Percentiles rank a stretch among this genome's conserved stretches.
phyloP scores from a whole-genome alignment of 2,113 vertebrate species.

The Boleophthalmus pectinirostris region DNA sequence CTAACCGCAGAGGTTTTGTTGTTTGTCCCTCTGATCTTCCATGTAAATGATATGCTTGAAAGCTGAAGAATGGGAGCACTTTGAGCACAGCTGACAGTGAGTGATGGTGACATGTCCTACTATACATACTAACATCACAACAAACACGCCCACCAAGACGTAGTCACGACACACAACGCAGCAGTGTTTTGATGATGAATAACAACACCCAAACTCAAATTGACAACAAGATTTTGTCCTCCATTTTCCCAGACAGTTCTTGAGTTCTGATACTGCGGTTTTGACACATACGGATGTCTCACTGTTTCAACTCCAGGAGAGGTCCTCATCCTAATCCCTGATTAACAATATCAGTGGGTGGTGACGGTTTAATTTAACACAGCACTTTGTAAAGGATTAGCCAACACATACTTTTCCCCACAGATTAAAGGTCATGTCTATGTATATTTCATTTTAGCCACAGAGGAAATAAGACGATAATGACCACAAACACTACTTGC shows the following conservation, averaged over 20 bases:
- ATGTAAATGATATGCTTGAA: neutral
- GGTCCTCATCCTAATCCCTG: conserved; percentile 70
- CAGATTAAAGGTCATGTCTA: conserved; percentile 49
- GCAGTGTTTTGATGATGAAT: conserved; percentile 17
- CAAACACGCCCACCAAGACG: neutral
- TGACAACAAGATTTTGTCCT: conserved; percentile 20
- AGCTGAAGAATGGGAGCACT: conserved; percentile 15
- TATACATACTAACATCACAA: conserved; percentile 11
- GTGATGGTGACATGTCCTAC: conserved; percentile 2
- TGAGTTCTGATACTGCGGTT: conserved; percentile 21
- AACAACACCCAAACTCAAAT: conserved; percentile 7
- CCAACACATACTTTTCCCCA: conserved; percentile 18
- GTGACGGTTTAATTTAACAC: conserved; percentile 70
- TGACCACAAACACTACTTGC: conserved; percentile 45
- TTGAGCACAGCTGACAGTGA: conserved; percentile 15
- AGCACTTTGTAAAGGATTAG: conserved; percentile 59
- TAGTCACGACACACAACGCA: neutral
- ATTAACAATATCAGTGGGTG: conserved; percentile 65
- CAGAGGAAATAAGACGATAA: conserved; percentile 56
- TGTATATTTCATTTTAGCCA: conserved; percentile 55
- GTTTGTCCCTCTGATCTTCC: neutral
- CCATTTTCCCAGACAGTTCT: conserved; percentile 25
- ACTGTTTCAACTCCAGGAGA: conserved; percentile 53
- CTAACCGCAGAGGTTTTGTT: neutral
- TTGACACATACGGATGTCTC: conserved; percentile 29